Evolutionary conservation across 2,113 vertebrate genomes (phyloP).

Genomic region (Malurus cyaneus): DNA sequence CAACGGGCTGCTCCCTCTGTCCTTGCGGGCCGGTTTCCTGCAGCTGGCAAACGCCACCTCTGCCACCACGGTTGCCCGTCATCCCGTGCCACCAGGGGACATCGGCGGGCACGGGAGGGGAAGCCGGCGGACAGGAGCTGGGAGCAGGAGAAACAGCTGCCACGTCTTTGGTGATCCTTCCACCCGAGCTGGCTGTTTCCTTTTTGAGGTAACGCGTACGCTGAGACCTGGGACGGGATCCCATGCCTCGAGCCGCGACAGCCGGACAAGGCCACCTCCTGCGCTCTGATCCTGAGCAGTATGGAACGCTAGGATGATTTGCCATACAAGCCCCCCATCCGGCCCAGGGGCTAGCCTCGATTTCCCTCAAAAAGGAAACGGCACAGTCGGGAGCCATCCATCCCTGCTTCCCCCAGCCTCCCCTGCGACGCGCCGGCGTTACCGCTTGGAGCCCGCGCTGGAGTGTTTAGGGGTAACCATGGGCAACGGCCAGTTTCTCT

Average conservation of each 20-base stretch:
- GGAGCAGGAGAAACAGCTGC: slow-evolving; percentile 9
- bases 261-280: rapidly evolving
- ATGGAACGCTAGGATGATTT: rapidly evolving
- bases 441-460: not conserved
- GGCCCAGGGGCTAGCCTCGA: not conserved
- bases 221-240: not conserved
- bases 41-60: slow-evolving; percentile 7
- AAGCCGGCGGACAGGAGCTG: rapidly evolving
- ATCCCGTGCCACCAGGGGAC: not conserved
- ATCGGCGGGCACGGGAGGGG: not conserved
- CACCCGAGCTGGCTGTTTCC: not conserved
- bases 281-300: not conserved
- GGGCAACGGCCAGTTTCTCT: slow-evolving; percentile 42
- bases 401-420: not conserved
- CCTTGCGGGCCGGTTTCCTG: not conserved
- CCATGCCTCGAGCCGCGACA: not conserved
- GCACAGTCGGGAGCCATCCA: not conserved
- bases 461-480: slow-evolving; percentile 48
- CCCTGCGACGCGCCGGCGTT: not conserved
- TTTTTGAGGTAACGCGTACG: not conserved
- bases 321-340: not conserved
- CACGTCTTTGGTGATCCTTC: not conserved
- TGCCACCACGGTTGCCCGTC: not conserved
- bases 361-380: rapidly evolving
- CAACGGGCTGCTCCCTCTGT: not conserved